Percentiles rank a stretch among this genome's conserved stretches.
Conservation (phyloP, 1,140 invertebrate genomes). For the Ceratina calcarata region DNA sequence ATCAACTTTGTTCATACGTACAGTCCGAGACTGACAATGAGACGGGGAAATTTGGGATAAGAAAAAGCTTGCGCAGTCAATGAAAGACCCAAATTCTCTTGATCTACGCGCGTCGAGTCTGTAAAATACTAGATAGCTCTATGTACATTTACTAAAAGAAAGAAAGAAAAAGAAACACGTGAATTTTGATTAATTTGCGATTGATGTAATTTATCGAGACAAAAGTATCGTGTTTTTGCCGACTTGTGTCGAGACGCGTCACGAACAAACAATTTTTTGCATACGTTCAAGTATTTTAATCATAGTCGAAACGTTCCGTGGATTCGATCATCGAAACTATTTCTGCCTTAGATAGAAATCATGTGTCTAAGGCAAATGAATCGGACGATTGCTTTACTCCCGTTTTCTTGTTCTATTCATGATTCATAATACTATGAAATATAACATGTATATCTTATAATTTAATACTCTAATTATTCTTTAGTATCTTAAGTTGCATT, state of each 20-base stretch:
- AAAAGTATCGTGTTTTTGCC: conserved; percentile 35
- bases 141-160: conserved; percentile 51
- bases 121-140: conserved; percentile 46
- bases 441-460: conserved; percentile 70
- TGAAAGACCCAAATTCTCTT: conserved; percentile 31
- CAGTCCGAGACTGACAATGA: conserved; percentile 49
- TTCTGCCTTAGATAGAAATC: conserved; percentile 12
- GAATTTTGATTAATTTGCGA: conserved; percentile 26
- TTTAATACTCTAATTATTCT: conserved; percentile 69
- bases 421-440: conserved; percentile 62
- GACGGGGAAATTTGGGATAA: conserved; percentile 37
- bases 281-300: conserved; percentile 23
- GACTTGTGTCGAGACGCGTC: not conserved
- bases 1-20: conserved; percentile 64
- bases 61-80: conserved; percentile 16
- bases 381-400: conserved; percentile 43
- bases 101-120: conserved; percentile 44
- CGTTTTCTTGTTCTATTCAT: conserved; percentile 60
- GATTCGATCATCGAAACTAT: conserved; percentile 8
- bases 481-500: conserved; percentile 61
- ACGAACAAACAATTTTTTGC: not conserved
- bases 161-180: not conserved
- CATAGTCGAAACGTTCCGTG: conserved; percentile 7
- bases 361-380: conserved; percentile 4
- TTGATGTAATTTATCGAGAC: conserved; percentile 31